Base-by-base conservation (phyloP, 2,113 vertebrate species). In the Chaetops frenatus region DNA sequence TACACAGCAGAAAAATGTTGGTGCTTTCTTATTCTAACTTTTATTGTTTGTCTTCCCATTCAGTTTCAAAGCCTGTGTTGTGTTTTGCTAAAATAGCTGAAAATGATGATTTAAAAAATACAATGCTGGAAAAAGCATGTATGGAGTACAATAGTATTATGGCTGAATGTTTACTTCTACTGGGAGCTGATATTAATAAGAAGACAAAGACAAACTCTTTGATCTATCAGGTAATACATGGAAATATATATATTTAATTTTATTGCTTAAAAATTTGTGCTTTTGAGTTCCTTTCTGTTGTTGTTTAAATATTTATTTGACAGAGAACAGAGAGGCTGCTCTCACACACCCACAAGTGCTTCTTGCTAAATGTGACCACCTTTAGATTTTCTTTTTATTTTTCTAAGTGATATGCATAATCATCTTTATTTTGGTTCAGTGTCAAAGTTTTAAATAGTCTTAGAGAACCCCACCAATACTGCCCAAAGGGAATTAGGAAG, bases 71-170 rank as follows among this genome's bases (percentile, higher is more conserved):
- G 89, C 81, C 96, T 98, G 9, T 98, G 98, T 81, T 99, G 98
- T 77, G 99, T 89, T 98, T 99, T 97, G 98, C 98, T 29, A 99
- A 98, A 97, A 97, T 99, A 97, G 98, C 98, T 78, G 65, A 96
- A 67, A 98, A 99, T 50, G 90, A 98, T 3, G 98, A 98, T 71
- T 96, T 99, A 40, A 98, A 98, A 96, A 98, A 97, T 88, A 79
- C 35, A n/a, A 98, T 99, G 98, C 96, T 99, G 81, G 98, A 99
- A 92, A 98, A 98, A 94, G 99, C 99, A 1, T 99, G 99, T 64
- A 86, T 96, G 45, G 98, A 99, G 53, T 97, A 97, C 36, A 98
- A 99, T 22, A 97, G 97, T 13, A 54, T 95, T 57, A 98, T 99
- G 98, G 98, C 97, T 12, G 99, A 99, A 94, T 99, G 99, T 91